These are phyloP conservation scores for Monochamus alternatus DNA, from an alignment of 2,888 invertebrate genomes.

Conservation along the genomic window DNA sequence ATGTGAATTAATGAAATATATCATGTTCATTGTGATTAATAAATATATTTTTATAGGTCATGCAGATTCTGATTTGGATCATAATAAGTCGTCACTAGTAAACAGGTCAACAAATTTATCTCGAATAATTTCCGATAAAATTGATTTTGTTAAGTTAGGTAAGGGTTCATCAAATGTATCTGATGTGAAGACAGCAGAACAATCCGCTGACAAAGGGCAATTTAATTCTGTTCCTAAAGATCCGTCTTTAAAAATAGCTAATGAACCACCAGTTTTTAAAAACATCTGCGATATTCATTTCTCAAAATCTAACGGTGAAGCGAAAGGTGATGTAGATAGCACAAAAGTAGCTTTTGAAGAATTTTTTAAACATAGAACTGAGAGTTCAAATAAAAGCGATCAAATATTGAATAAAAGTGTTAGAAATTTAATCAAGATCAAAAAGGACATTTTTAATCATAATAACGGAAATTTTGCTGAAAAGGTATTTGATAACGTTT, in stretches of 20 bases:
- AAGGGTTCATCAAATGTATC: constrained; percentile 41
- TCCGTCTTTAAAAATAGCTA: constrained; percentile 32
- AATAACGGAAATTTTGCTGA: constrained; percentile 41
- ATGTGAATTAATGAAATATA: not conserved
- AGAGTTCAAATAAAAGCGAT: constrained; percentile 43
- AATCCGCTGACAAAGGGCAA: constrained; percentile 20
- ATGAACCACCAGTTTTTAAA: constrained; percentile 38
- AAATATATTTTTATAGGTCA: constrained; percentile 46
- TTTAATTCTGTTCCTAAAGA: constrained; percentile 26
- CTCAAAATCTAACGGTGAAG: constrained; percentile 45
- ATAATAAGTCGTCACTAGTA: constrained; percentile 39
- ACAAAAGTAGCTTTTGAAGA: constrained; percentile 56
- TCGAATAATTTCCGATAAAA: constrained; percentile 53
- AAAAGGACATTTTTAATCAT: constrained; percentile 53
- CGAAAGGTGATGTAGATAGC: constrained; percentile 47
- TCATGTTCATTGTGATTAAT: not conserved
- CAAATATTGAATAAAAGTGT: constrained; percentile 51
- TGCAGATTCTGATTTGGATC: constrained; percentile 44
- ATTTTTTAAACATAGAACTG: constrained; percentile 53
- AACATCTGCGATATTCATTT: constrained; percentile 49
- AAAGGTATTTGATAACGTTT: constrained; percentile 44
- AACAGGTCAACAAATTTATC: constrained; percentile 47
- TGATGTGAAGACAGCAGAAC: constrained; percentile 34
- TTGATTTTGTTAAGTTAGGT: constrained; percentile 52
- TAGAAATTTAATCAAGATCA: constrained; percentile 54